Base-by-base conservation (phyloP, 2,797 vertebrate genomes). In the Malacoraja senta region DNA sequence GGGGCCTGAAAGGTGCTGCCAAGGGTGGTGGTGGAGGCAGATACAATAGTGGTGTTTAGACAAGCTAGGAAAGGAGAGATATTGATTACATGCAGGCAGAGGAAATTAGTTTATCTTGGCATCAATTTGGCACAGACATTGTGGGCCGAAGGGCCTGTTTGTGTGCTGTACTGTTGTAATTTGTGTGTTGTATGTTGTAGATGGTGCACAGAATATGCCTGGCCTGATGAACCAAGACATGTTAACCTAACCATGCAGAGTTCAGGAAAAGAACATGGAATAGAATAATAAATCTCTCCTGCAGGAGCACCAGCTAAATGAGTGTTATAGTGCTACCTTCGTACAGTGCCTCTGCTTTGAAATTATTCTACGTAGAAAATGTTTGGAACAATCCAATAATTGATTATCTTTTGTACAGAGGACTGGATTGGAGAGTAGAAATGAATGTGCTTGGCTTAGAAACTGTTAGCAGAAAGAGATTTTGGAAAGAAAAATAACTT, bases 221-320 rank as follows among this genome's bases (percentile, higher is more conserved):
- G 61, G 32, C 29, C n/a, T 19, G 35, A 74, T 10, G 38, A 74
- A 72, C 10, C 35, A 21, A 44, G 0, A 72, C 63, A 53, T 91
- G 65, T 53, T 35, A 92, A 92, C 44, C 35, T 19, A 72, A 74
- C 38, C 15, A 76, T 35, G 38, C 71, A 65, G 61, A 21, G 76
- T 92, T 76, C 72, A 92, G 38, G 71, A 53, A 53, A 76, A 92
- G 21, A 76, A 53, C 53, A 53, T 92, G 71, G 76, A 92, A 58
- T 76, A 21, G 24, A 9, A 92, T 58, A 29, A 17, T 76, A 92
- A 76, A 92, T 71, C 26, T 26, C 72, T 38, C 29, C 44, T 92
- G 24, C 29, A 53, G 53, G 13, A 74, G 44, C 44, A 17, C 38
- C 72, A 92, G 44, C 44, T 17, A 13, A 35, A 72, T 35, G n/a